A percentile compares a stretch with the other conserved stretches of the same genome.
Conservation (phyloP, 92 coral and sea anemone species). For the Porites divaricata region DNA sequence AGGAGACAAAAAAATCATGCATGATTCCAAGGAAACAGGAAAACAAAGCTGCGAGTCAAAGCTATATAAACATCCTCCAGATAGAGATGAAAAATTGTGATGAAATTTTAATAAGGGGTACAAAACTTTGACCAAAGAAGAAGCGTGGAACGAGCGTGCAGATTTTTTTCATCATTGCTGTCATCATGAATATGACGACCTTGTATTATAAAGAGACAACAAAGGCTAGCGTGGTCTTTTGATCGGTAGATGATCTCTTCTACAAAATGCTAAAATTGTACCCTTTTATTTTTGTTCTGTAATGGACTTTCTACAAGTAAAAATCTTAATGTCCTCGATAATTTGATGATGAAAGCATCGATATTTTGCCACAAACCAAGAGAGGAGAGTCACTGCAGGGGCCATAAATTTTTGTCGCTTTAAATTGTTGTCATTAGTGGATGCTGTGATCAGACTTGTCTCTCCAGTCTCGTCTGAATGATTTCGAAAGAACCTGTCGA, state of each 20-base stretch:
- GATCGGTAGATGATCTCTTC: background rate
- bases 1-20: slow-evolving; percentile 1
- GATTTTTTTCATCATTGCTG: background rate
- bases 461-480: slow-evolving; percentile 9
- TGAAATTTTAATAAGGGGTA: background rate
- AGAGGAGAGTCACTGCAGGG: too few relatives aligned
- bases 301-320: background rate
- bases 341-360: too few relatives aligned
- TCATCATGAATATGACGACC: slow-evolving; percentile 30
- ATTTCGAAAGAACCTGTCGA: slow-evolving; percentile 1
- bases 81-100: background rate
- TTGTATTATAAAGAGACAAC: background rate
- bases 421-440: background rate
- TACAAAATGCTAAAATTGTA: background rate
- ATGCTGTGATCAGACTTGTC: slow-evolving; percentile 11
- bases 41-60: background rate
- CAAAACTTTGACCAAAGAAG: slow-evolving; percentile 1
- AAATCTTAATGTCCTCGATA: too few relatives aligned
- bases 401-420: background rate
- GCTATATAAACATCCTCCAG: background rate
- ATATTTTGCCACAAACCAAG: too few relatives aligned
- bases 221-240: background rate
- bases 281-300: background rate
- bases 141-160: background rate
- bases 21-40: slow-evolving; percentile 11